Evolutionary conservation across 2,888 invertebrate species (phyloP), one percentile per base, ranked within the genome.

Genomic region (Trachelus tabidus): DNA sequence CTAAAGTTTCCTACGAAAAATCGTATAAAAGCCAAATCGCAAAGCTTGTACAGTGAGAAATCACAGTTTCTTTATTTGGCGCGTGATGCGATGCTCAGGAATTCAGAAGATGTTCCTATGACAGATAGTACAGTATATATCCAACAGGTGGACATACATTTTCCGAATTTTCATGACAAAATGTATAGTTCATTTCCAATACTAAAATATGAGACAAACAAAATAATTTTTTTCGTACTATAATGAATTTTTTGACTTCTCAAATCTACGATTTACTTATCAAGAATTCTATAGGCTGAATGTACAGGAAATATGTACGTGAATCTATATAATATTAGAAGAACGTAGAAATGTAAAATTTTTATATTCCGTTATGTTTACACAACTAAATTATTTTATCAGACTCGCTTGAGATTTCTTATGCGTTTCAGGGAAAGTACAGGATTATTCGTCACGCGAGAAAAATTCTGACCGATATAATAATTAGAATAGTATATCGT

Each of bases 401-500:
- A 40, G 15, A 40, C 15, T 56, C 15, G 40, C 23, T 56, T 40
- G 15, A 40, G 40, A 56, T 56, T 56, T 56, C 40, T 56, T 15
- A 23, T 1, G 40, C 40, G 40, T 56, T 56, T 56, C 40, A 56
- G 23, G 15, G 40, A 56, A 56, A 56, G 23, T 56, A 23, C 23
- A 56, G 40, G 6, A 23, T 23, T 56, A 56, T 56, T 56, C 40
- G 40, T 69, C 35, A 37, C 34, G 71, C 69, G 69, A n/a, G 30
- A 73, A 74, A 75, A 30, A 75, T 77, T 34, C 68, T 33, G 34
- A n/a, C 33, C 30, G 33, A 71, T 73, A n/a, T 76, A 76, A 56
- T 23, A 56, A 23, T 23, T 56, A 56, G 1, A 23, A 56, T 2
- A 9, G 40, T 56, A 15, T 56, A 56, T 56, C 40, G 1, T 56